phyloP scores from a whole-genome alignment of 92 coral and sea anemone genomes.

The Hydrozoanthus gracilis region DNA sequence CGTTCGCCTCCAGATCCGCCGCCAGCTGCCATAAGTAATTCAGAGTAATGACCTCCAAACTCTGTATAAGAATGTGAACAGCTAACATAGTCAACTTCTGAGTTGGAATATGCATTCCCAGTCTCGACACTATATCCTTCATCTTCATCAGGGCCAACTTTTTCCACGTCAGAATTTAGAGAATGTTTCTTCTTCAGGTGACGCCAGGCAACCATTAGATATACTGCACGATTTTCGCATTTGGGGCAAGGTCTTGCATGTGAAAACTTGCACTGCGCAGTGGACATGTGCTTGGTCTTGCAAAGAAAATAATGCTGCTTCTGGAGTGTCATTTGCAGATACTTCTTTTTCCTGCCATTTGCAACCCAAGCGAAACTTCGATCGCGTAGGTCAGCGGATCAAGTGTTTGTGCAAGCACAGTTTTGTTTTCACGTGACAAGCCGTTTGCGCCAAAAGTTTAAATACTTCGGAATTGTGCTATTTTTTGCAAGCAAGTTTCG shows the following conservation, averaged over 20 bases:
- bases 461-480: not conserved
- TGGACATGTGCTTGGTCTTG: constrained; percentile 32
- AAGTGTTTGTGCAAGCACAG: constrained; percentile 13
- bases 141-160: not conserved
- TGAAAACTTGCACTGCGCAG: too few relatives aligned
- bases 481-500: too few relatives aligned
- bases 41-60: constrained; percentile 40
- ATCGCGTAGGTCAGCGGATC: constrained; percentile 11
- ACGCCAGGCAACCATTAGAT: constrained; percentile 33
- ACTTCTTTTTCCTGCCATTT: too few relatives aligned
- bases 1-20: too few relatives aligned
- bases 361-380: too few relatives aligned
- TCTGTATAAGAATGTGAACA: constrained; percentile 38
- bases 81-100: too few relatives aligned
- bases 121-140: not conserved
- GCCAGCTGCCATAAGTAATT: too few relatives aligned
- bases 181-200: too few relatives aligned
- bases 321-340: too few relatives aligned
- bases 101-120: too few relatives aligned
- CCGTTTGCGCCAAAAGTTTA: not conserved
- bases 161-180: too few relatives aligned
- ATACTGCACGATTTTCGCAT: too few relatives aligned
- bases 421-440: constrained; percentile 21
- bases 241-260: constrained; percentile 32
- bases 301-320: constrained; percentile 6